These are phyloP conservation scores for Callipepla californica DNA, from an alignment of 2,113 vertebrate genomes.

Conservation along the genomic window DNA sequence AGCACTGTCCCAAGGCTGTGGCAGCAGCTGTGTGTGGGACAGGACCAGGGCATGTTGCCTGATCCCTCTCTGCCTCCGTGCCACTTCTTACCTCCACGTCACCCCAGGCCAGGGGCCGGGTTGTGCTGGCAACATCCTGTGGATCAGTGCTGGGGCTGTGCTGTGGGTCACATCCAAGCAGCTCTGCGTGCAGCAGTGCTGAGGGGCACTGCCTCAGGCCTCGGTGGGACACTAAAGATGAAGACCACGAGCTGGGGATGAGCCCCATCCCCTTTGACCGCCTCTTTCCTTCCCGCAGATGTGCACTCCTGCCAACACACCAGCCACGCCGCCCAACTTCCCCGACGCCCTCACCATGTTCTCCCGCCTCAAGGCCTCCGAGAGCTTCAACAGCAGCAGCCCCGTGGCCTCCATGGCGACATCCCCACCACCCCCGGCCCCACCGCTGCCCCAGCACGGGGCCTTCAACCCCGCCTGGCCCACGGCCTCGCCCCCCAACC, in stretches of 20 bases:
- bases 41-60: background rate
- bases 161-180: rapidly evolving
- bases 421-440: conserved; percentile 86
- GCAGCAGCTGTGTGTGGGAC: background rate
- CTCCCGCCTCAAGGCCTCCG: conserved; percentile 95
- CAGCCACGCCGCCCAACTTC: conserved; percentile 97
- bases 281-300: conserved; percentile 81
- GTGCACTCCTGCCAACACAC: conserved; percentile 98
- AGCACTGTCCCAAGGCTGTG: background rate
- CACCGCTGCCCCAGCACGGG: conserved; percentile 79
- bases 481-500: conserved; percentile 84
- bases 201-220: background rate
- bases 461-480: conserved; percentile 85
- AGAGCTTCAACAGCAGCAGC: conserved; percentile 87
- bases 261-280: background rate
- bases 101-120: background rate
- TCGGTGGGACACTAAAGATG: background rate
- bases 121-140: background rate
- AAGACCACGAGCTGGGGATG: background rate
- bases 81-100: too few relatives aligned
- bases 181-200: rapidly evolving
- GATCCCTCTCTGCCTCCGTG: background rate
- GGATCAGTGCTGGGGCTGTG: background rate
- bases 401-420: conserved; percentile 86
- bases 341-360: conserved; percentile 97